Evolutionary conservation across 2,113 vertebrate species (phyloP).

Genomic region (Sardina pilchardus): DNA sequence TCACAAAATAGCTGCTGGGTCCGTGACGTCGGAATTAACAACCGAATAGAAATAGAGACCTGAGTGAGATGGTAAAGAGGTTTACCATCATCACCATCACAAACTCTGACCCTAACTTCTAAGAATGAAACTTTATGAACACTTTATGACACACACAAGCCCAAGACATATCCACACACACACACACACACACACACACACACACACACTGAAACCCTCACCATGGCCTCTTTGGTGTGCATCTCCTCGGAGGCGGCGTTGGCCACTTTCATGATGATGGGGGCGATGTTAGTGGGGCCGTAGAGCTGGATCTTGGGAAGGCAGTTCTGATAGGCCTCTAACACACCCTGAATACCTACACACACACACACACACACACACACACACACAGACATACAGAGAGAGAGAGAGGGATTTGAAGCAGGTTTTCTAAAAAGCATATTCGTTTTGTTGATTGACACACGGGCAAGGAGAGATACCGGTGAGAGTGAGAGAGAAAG

Average conservation of each 20-base stretch:
- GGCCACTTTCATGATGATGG: conserved; percentile 98
- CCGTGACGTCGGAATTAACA: too few relatives aligned
- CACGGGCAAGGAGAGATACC: too few relatives aligned
- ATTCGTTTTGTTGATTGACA: background rate
- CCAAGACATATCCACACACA: background rate
- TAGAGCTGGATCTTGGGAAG: conserved; percentile 97
- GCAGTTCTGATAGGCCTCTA: conserved; percentile 98
- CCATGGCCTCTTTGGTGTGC: conserved; percentile 95
- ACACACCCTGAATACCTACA: conserved; percentile 94
- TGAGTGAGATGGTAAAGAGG: too few relatives aligned
- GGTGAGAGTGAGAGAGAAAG: too few relatives aligned
- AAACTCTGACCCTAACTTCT: too few relatives aligned
- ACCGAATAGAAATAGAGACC: too few relatives aligned
- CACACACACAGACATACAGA: conserved; percentile 8
- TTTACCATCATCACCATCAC: too few relatives aligned
- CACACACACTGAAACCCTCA: conserved; percentile 66
- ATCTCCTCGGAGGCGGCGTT: conserved; percentile 95
- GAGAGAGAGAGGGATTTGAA: background rate
- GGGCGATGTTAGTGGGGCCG: conserved; percentile 97
- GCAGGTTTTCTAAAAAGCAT: background rate
- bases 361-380: conserved; percentile 31
- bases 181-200: conserved; percentile 7
- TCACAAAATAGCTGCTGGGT: too few relatives aligned
- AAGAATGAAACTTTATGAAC: too few relatives aligned
- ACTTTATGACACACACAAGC: background rate